Base-by-base conservation (phyloP, 2,113 vertebrate genomes). In the Myrmecobius fasciatus region DNA sequence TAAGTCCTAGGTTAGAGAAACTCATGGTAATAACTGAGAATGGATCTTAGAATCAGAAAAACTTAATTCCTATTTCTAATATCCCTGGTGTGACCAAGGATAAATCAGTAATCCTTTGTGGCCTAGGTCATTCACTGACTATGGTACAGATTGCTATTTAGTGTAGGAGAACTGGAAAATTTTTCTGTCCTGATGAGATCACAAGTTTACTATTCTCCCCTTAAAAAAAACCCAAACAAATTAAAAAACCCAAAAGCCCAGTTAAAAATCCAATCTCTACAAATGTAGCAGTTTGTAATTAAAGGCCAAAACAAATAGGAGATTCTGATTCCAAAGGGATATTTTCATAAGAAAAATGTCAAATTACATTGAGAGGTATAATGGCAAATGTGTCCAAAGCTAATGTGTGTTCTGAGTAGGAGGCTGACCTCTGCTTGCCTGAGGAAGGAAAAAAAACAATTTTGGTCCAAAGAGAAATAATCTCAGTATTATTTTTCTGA, bases 301-400 rank as follows among this genome's bases (percentile, higher is more conserved):
- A 94, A 96, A 94, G 96, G 83, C 7, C 88, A n/a, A 91, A 94
- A 53, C 93, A 93, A 90, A 91, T 91, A 43, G 95, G 56, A 98
- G 96, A 56, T 89, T 24, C 47, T 56, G 0, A 89, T 98, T 97
- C 89, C 8, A 43, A 92, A 10, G 60, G 93, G 46, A 91, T 88
- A 36, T 94, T 46, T 95, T 54, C 75, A 91, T 97, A 75, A 96
- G n/a, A 95, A 97, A 96, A 48, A 26, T n/a, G 24, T 95, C 53
- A 96, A 93, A 96, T 98, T 96, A 93, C 25, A 92, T 90, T 92
- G 96, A 56, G 90, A 95, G 90, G 91, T 4, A 0, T 96, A 95
- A 96, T 97, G 92, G 93, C 90, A 94, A 96, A 48, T 49, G 7
- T 75, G 92, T 95, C 91, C 93, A 17, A 47, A 95, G 67, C 60